Evolutionary conservation across 2,797 vertebrate genomes (phyloP), one percentile per base, ranked within the genome.

Genomic region (Dallia pectoralis): DNA sequence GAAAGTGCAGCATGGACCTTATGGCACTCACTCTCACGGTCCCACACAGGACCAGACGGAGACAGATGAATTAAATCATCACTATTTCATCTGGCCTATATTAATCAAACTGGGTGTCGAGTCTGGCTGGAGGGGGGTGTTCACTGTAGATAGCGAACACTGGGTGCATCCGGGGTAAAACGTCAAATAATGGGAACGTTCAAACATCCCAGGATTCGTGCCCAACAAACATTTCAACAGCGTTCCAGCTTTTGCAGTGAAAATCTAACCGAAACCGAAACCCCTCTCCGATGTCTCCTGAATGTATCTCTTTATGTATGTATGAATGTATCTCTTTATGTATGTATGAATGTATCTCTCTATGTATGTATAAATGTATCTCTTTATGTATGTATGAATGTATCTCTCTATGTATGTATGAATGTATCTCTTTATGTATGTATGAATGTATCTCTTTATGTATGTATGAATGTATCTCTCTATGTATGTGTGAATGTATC

Each of bases 1-100:
- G 84, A 89, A 76, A 88, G 89, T 91, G 80, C 81, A 77, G 84
- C 76, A 75, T 80, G 85, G 84, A 87, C 88, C 84, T n/a, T 84
- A 65, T 88, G 78, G 80, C 84, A 83, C 84, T 82, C 48, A 69
- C 75, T 83, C 76, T 88, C 82, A 88, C 89, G 86, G 86, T 76
- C 69, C 51, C 51, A 76, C 66, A 48, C 51, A 72, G 76, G 85
- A 85, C 84, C 82, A 88, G 84, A 77, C 78, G 75, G 71, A 77
- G 80, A 76, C 80, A 84, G 77, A 87, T 86, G 81, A 86, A 85
- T 88, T 84, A 82, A 81, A 77, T 75, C 80, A 81, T 81, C 70
- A 66, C 87, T 84, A 85, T 85, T 84, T 78, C 72, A 56, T 74
- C 72, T 79, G 78, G 82, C 81, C 84, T 86, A 79, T 80, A 80